phyloP scores from a whole-genome alignment of 2,888 invertebrate genomes.

The Cheilosia vernalis region DNA sequence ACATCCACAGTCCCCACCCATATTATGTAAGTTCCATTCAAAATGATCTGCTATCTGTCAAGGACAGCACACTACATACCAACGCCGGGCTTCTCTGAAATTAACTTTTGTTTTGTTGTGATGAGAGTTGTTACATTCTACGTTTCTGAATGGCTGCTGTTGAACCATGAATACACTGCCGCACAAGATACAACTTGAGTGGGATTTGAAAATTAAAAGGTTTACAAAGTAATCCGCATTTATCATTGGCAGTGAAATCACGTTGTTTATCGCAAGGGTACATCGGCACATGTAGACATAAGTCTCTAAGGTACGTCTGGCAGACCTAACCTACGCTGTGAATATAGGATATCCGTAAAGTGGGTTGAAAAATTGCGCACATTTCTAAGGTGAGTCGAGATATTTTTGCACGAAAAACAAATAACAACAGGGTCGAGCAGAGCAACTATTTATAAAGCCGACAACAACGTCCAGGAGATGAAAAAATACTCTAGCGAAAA shows the following conservation, averaged over 20 bases:
- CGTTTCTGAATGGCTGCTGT: slow-evolving; percentile 32
- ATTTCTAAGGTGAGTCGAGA: slow-evolving; percentile 19
- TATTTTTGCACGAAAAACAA: background rate
- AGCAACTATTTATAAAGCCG: slow-evolving; percentile 15
- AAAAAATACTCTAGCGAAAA: background rate
- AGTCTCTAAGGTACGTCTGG: slow-evolving; percentile 32
- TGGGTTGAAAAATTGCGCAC: slow-evolving; percentile 17
- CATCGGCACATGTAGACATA: background rate
- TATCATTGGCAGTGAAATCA: slow-evolving; percentile 53
- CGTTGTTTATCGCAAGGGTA: slow-evolving; percentile 59
- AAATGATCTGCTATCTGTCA: slow-evolving; percentile 68
- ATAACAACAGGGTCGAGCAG: background rate
- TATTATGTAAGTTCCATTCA: slow-evolving; percentile 48
- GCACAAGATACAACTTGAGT: slow-evolving; percentile 25
- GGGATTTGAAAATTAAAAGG: slow-evolving; percentile 70
- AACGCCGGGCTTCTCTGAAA: slow-evolving; percentile 39
- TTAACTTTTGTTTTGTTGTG: slow-evolving; percentile 60
- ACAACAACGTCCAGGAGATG: slow-evolving; percentile 9
- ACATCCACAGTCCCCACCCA: slow-evolving; percentile 11
- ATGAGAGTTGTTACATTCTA: slow-evolving; percentile 60
- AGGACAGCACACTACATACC: slow-evolving; percentile 33
- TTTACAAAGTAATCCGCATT: slow-evolving; percentile 64
- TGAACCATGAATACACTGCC: slow-evolving; percentile 1
- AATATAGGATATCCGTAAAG: background rate
- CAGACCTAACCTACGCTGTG: background rate